Evolutionary conservation across 2,113 vertebrate genomes (phyloP), one percentile per base, ranked within the genome.

Genomic region (Sterrhoptilus dennistouni): DNA sequence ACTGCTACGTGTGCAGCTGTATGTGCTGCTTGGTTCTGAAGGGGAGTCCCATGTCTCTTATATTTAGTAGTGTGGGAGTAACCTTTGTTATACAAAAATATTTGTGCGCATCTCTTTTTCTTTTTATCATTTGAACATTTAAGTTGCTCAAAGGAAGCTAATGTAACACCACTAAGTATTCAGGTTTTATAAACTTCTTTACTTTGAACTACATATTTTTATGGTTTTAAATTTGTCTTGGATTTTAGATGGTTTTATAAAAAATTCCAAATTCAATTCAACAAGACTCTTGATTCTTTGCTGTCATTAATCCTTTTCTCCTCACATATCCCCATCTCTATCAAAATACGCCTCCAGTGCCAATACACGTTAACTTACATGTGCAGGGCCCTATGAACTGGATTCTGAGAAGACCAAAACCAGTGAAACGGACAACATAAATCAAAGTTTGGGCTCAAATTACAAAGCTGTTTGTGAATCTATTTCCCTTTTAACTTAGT

Each of bases 301-400:
- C 25, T 82, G 9, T 54, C 45, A 24, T 84, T 71, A 81, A 47
- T 66, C 4, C 7, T 90, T 79, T 90, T 59, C 11, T 25, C 40
- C 27, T 75, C 47, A 23, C 0, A 2, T 47, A 66, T 42, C 14
- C 19, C 9, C 7, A 20, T 31, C 22, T 78, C 31, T 64, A 29
- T 36, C 18, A 72, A 75, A 84, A 75, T 7, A 1, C 0, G 2
- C 18, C 28, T 81, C 20, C 53, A 50, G 20, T 59, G 42, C 11
- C n/a, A 45, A 13, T 36, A 20, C 31, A 31, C 14, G 18, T n/a
- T 36, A 70, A 31, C 0, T 1, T 8, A 14, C 3, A 6, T 33
- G 9, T 69, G 14, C 24, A 27, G 45, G 16, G 6, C 14, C 24
- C 24, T 47, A 23, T 11, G 69, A 56, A 59, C 47, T 69, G 53